phyloP scores from a whole-genome alignment of 2,888 invertebrate genomes.

The Itoplectis maculator region DNA sequence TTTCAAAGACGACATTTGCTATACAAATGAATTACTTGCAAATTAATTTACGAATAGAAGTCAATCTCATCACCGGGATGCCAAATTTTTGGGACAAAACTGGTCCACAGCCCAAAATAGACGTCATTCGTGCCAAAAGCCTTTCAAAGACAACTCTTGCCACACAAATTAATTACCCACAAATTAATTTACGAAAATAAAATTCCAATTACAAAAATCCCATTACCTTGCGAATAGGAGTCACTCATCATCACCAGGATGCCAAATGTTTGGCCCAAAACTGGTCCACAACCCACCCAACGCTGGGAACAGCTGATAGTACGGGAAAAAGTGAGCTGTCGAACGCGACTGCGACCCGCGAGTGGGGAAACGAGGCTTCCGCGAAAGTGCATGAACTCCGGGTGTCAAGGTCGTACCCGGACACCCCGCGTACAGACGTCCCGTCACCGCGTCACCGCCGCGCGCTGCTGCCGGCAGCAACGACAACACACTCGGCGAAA shows the following conservation, averaged over 20 bases:
- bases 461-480: slow-evolving; percentile 60
- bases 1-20: too few relatives aligned
- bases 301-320: slow-evolving; percentile 43
- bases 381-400: slow-evolving; percentile 66
- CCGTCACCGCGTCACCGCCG: slow-evolving; percentile 67
- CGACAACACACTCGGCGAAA: slow-evolving; percentile 64
- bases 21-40: too few relatives aligned
- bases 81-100: not conserved
- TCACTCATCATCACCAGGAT: too few relatives aligned
- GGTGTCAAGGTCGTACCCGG: slow-evolving; percentile 72
- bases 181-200: too few relatives aligned
- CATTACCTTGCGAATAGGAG: too few relatives aligned
- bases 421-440: slow-evolving; percentile 69
- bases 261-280: not conserved
- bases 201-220: too few relatives aligned
- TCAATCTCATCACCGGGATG: too few relatives aligned
- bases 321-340: slow-evolving; percentile 36
- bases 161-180: too few relatives aligned
- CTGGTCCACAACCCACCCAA: not conserved
- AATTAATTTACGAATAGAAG: too few relatives aligned
- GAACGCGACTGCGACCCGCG: slow-evolving; percentile 64
- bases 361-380: slow-evolving; percentile 39
- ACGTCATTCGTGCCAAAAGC: too few relatives aligned
- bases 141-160: too few relatives aligned
- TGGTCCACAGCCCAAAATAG: not conserved